Percentiles rank a stretch among this genome's conserved stretches.
Conservation (phyloP, 2,113 vertebrate genomes). For the Actenoides hombroni region DNA sequence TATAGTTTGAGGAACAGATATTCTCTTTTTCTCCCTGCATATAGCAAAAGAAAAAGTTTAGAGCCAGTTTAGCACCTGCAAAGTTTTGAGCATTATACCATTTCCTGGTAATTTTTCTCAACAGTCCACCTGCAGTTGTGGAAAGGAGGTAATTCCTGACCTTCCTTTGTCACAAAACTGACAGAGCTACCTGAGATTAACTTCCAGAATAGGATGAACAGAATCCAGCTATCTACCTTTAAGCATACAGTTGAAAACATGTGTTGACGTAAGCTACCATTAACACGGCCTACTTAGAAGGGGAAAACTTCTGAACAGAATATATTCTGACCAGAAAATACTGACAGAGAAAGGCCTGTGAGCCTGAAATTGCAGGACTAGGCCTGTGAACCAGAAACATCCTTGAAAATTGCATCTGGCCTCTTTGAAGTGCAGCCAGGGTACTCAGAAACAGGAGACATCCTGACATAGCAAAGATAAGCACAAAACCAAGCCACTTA, state of each 20-base stretch:
- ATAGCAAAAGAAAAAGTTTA: not conserved
- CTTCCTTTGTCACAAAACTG: not conserved
- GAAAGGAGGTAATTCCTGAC: not conserved
- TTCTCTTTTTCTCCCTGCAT: not conserved
- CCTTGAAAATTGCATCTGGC: not conserved
- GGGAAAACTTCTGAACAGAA: not conserved
- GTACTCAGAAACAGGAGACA: not conserved
- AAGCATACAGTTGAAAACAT: not conserved
- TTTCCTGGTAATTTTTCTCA: not conserved
- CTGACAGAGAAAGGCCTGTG: not conserved
- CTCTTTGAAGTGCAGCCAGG: not conserved
- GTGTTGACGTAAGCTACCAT: not conserved
- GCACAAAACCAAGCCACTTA: not conserved
- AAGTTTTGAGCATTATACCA: not conserved
- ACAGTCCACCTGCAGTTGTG: not conserved
- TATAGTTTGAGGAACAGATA: not conserved
- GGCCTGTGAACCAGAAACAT: not conserved
- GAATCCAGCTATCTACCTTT: not conserved
- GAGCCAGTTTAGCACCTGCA: not conserved
- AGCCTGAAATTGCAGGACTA: not conserved
- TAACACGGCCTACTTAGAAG: not conserved
- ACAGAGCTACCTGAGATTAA: not conserved
- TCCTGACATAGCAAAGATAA: rapidly evolving
- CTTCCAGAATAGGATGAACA: not conserved
- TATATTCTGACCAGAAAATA: not conserved